A percentile compares a stretch with the other conserved stretches of the same genome.
Conservation (phyloP, 2,888 invertebrate genomes). For the Proisotoma minuta region DNA sequence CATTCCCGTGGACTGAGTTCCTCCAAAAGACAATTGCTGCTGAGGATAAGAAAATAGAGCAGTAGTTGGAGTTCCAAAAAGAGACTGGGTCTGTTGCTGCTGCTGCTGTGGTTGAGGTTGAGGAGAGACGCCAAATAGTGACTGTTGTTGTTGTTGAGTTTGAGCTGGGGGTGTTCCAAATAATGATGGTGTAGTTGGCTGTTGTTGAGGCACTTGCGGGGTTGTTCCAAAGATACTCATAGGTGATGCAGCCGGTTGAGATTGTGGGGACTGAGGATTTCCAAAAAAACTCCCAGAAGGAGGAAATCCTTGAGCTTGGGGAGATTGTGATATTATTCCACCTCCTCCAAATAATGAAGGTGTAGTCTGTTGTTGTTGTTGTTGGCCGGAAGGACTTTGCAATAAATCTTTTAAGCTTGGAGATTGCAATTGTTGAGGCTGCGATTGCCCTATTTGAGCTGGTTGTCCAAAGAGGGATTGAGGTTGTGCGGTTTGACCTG, state of each 20-base stretch:
- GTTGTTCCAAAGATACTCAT: constrained; percentile 49
- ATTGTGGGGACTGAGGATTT: constrained; percentile 30
- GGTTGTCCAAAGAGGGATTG: constrained; percentile 21
- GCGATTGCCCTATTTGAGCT: too few species aligned
- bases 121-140: not conserved
- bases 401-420: not conserved
- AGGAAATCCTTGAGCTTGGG: constrained; percentile 10
- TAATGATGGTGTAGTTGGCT: not conserved
- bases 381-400: not conserved
- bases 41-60: too few species aligned
- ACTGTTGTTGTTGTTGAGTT: not conserved
- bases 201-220: constrained; percentile 13
- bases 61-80: not conserved
- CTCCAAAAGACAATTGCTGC: too few species aligned
- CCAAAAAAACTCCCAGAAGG: constrained; percentile 32
- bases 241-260: constrained; percentile 25
- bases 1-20: too few species aligned
- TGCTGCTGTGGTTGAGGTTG: not conserved
- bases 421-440: not conserved
- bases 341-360: constrained; percentile 13
- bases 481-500: not conserved
- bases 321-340: constrained; percentile 4
- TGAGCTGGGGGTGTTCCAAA: not conserved
- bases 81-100: not conserved
- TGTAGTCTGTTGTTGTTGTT: constrained; percentile 11